phyloP scores from a whole-genome alignment of 2,113 vertebrate genomes.

The Prochilodus magdalenae region DNA sequence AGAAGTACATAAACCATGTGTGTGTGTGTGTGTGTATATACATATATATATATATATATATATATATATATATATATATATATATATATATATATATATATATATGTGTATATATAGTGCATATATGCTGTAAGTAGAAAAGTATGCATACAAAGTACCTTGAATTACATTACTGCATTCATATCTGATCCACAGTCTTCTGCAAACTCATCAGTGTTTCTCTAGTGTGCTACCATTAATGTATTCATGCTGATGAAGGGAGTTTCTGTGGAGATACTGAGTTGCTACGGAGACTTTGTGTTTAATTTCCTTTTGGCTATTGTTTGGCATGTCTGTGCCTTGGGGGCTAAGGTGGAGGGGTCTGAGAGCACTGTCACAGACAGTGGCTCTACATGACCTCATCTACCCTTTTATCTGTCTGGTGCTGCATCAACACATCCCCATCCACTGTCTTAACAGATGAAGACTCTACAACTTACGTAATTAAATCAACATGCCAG shows the following conservation, averaged over 20 bases:
- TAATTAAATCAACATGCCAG: not conserved
- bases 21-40: not conserved
- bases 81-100: no score
- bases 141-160: no score
- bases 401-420: slow-evolving; percentile 69
- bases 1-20: not conserved
- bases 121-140: no score
- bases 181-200: slow-evolving; percentile 18
- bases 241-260: slow-evolving; percentile 44
- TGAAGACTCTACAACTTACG: slow-evolving; percentile 65
- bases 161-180: no score
- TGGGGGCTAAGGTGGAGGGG: slow-evolving; percentile 68
- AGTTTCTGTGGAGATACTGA: slow-evolving; percentile 42
- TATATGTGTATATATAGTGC: no score
- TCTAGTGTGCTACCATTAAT: slow-evolving; percentile 16
- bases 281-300: slow-evolving; percentile 67
- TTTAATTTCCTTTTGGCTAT: slow-evolving; percentile 83
- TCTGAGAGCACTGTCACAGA: slow-evolving; percentile 74
- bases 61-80: no score
- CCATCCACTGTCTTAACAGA: slow-evolving; percentile 65
- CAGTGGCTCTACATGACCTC: slow-evolving; percentile 75
- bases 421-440: slow-evolving; percentile 62
- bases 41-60: not conserved
- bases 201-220: slow-evolving; percentile 6
- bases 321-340: slow-evolving; percentile 76